These are phyloP conservation scores for Aldrovandia affinis DNA, from an alignment of 2,797 vertebrate species.

Conservation along the genomic window DNA sequence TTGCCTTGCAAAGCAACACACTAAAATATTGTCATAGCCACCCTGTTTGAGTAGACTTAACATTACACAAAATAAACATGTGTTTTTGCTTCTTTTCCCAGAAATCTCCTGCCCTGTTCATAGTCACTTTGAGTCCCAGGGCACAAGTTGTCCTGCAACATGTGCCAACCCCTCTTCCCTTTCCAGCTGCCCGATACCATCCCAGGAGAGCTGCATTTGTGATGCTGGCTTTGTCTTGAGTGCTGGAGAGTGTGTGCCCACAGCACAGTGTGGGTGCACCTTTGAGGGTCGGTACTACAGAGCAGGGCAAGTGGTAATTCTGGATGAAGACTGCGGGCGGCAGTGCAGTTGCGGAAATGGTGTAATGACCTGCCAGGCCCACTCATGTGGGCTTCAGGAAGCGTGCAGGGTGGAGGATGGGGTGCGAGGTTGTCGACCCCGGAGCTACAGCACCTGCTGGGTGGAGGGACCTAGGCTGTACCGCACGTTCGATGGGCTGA, in stretches of 20 bases:
- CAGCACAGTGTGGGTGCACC: conserved; percentile 65
- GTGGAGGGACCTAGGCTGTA: conserved; percentile 60
- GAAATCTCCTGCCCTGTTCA: conserved; percentile 64
- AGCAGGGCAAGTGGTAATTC: conserved; percentile 57
- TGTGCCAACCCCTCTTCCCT: conserved; percentile 60
- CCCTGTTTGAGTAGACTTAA: not conserved
- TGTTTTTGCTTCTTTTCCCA: conserved; percentile 29
- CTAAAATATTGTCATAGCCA: not conserved
- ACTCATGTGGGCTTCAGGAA: conserved; percentile 46
- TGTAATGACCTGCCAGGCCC: conserved; percentile 47
- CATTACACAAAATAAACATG: not conserved
- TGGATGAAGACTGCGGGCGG: conserved; percentile 56
- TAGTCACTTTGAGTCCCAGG: conserved; percentile 65
- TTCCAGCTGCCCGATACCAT: conserved; percentile 54
- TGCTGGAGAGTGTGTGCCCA: conserved; percentile 56
- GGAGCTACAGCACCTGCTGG: conserved; percentile 55
- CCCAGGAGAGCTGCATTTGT: conserved; percentile 65
- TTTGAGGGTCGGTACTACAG: conserved; percentile 62
- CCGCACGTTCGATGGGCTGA: conserved; percentile 64
- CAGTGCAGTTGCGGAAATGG: conserved; percentile 56
- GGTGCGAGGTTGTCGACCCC: conserved; percentile 60
- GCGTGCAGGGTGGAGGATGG: conserved; percentile 50
- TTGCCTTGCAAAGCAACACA: not conserved
- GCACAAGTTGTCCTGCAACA: conserved; percentile 64
- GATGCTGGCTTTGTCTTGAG: conserved; percentile 66